These are phyloP conservation scores for Papilio aristodemus DNA, from an alignment of 1,140 invertebrate species.

Conservation along the genomic window DNA sequence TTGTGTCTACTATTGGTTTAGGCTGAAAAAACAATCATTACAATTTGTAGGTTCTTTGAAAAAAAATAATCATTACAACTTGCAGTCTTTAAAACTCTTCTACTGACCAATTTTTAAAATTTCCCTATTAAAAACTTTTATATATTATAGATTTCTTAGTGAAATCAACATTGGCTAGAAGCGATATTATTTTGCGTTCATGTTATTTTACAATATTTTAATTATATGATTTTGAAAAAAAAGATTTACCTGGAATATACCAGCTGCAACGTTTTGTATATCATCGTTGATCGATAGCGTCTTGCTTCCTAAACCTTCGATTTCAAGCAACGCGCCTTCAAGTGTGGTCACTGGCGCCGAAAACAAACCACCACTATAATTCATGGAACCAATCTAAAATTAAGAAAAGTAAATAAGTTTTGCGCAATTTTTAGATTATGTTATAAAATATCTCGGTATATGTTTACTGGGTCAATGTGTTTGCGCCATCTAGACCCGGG, in stretches of 20 bases:
- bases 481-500: no score
- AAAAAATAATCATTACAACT: neutral
- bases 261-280: slow-evolving; percentile 71
- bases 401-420: no score
- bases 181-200: no score
- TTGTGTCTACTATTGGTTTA: slow-evolving; percentile 85
- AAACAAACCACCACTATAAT: slow-evolving; percentile 48
- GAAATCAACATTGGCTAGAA: no score
- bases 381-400: slow-evolving; percentile 46
- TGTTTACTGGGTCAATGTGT: no score
- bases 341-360: slow-evolving; percentile 47
- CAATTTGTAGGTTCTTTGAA: no score
- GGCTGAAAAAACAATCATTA: slow-evolving; percentile 80
- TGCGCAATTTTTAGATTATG: no score
- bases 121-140: no score
- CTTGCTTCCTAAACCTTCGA: slow-evolving; percentile 64
- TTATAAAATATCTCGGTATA: no score
- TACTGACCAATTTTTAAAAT: no score
- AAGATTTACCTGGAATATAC: slow-evolving; percentile 66
- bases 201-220: neutral
- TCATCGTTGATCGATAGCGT: slow-evolving; percentile 70
- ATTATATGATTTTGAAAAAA: slow-evolving; percentile 13
- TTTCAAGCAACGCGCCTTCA: slow-evolving; percentile 59
- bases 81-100: no score
- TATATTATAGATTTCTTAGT: no score